Evolutionary conservation across 1,140 invertebrate genomes (phyloP), one percentile per base, ranked within the genome.

Genomic region (Papilio machaon): DNA sequence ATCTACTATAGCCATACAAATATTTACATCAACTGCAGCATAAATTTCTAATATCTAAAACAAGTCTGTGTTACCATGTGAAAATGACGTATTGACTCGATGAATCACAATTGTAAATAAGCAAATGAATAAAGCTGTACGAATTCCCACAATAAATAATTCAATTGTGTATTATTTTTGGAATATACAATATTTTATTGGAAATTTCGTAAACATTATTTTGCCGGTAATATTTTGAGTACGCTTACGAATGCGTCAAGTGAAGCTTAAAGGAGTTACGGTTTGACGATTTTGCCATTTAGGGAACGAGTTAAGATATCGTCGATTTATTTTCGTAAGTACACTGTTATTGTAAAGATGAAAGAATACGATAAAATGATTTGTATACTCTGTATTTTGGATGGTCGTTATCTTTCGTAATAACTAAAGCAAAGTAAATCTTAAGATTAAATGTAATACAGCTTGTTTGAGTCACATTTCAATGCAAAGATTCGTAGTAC

Each of bases 181-280:
- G 52, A 77, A 77, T 54, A n/a, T 58, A 60, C 30, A 9, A 54
- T 54, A 6, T 30, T 77, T n/a, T 58, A 19, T 43, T 54, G 15
- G 9, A 35, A 7, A 77, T 30, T 15, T 13, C 49, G 19, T 54
- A 77, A 58, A 77, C 49, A 77, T 58, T 58, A 77, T 77, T 35
- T 35, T 19, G 15, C 8, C 17, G 23, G n/a, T 58, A 79, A 79
- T 38, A 38, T 67, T 79, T 79, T 67, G 35, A 79, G 38, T 64
- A 47, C 30, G 60, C 58, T 79, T 67, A 79, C 58, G 58, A 46
- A 38, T 23, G 60, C 52, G 76, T 60, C 76, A 60, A 78, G 15
- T 60, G 76, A 38, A 78, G 76, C 76, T 78, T 78, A 78, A 78
- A 78, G 35, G 76, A 78, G 76, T 78, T 78, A 78, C 76, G 54